Evolutionary conservation across 2,797 vertebrate genomes (phyloP).

Genomic region (Hipposideros larvatus): DNA sequence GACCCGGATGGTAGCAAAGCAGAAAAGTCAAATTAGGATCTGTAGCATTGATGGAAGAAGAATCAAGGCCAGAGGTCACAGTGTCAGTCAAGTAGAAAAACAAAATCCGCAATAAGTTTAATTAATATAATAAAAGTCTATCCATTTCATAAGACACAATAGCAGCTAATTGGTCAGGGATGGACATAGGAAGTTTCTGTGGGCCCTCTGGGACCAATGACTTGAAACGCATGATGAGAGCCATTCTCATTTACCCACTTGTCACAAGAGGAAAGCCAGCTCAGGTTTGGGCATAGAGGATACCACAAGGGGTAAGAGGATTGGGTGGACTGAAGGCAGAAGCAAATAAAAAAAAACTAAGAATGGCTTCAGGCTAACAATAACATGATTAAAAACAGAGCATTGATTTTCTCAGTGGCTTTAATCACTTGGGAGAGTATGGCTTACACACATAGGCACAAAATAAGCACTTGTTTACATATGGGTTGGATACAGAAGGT

Average conservation of each 20-base stretch:
- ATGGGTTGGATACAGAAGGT: neutral
- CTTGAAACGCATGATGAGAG: accelerated
- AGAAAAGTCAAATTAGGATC: neutral
- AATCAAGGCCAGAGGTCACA: neutral
- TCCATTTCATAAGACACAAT: neutral
- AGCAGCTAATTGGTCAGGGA: neutral
- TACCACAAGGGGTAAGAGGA: neutral
- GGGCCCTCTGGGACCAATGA: neutral
- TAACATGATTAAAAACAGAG: neutral
- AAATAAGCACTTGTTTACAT: neutral
- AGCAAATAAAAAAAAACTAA: neutral
- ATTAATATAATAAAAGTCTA: neutral
- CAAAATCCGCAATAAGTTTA: neutral
- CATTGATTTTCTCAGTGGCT: neutral
- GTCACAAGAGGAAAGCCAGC: neutral
- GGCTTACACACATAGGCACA: neutral
- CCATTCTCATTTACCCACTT: neutral
- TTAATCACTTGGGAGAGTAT: neutral
- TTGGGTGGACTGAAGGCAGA: neutral
- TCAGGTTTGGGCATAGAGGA: neutral
- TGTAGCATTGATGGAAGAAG: neutral
- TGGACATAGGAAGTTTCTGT: accelerated
- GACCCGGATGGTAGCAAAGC: neutral
- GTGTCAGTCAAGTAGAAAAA: neutral
- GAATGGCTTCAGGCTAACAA: neutral